phyloP scores from a whole-genome alignment of 1,140 invertebrate genomes.

The Brachionus sp. region DNA sequence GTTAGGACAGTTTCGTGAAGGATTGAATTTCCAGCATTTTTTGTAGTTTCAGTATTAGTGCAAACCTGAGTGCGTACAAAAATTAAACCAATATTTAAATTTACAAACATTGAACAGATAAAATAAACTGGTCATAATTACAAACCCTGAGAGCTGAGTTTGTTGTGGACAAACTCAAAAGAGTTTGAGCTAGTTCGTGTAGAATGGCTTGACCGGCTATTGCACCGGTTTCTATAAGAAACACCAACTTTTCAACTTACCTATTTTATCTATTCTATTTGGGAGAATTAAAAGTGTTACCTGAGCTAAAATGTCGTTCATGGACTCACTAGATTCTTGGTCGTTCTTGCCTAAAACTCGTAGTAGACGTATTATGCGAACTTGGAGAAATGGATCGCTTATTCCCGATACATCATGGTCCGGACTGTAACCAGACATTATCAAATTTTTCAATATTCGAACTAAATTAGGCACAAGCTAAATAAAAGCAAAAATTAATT shows the following conservation, averaged over 20 bases:
- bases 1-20: conserved; percentile 94
- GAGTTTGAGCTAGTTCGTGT: conserved; percentile 93
- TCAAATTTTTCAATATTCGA: conserved; percentile 79
- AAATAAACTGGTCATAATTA: background rate
- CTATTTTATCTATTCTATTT: background rate
- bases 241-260: conserved; percentile 64
- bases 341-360: conserved; percentile 92
- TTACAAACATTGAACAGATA: background rate
- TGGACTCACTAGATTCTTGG: conserved; percentile 90
- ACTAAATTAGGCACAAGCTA: conserved; percentile 97
- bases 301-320: conserved; percentile 99
- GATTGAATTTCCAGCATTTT: conserved; percentile 97
- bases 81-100: background rate
- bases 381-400: conserved; percentile 97
- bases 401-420: conserved; percentile 99
- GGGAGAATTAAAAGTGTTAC: conserved; percentile 50
- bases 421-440: conserved; percentile 95
- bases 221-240: conserved; percentile 94
- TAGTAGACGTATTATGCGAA: conserved; percentile 89
- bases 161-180: conserved; percentile 96
- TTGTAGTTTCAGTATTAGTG: conserved; percentile 94
- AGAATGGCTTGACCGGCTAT: conserved; percentile 96
- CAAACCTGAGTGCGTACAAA: conserved; percentile 66
- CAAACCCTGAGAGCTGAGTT: conserved; percentile 57
- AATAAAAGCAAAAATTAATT: background rate